phyloP scores from a whole-genome alignment of 2,888 invertebrate genomes.

The Morpho helenor region DNA sequence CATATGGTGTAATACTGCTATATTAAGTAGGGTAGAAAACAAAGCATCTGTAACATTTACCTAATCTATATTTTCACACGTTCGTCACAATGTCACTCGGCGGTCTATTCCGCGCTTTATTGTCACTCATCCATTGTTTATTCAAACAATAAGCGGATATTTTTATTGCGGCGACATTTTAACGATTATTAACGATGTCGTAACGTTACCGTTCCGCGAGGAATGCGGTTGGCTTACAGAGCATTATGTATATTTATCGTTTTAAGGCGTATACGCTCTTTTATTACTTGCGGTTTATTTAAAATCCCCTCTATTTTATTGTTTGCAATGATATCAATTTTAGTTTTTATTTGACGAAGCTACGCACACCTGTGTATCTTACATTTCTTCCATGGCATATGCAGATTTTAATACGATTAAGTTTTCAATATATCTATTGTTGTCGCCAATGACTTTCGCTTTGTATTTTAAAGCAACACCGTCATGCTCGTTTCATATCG shows the following conservation, averaged over 20 bases:
- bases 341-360: no score
- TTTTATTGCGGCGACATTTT: conserved; percentile 65
- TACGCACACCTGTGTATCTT: no score
- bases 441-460: no score
- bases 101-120: conserved; percentile 63
- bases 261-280: neutral
- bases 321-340: no score
- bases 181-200: conserved; percentile 62
- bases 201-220: conserved; percentile 37
- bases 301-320: no score
- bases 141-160: conserved; percentile 70
- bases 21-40: neutral
- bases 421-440: no score
- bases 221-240: conserved; percentile 25
- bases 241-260: conserved; percentile 32
- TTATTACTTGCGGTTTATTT: no score
- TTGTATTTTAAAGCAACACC: no score
- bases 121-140: conserved; percentile 66
- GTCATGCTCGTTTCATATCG: no score
- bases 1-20: no score
- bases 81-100: conserved; percentile 54
- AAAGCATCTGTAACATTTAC: conserved; percentile 2
- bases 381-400: no score
- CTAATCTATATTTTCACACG: conserved; percentile 58
- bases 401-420: no score